Conservation (phyloP, 64 coral and sea anemone genomes). For the Actinia tenebrosa region DNA sequence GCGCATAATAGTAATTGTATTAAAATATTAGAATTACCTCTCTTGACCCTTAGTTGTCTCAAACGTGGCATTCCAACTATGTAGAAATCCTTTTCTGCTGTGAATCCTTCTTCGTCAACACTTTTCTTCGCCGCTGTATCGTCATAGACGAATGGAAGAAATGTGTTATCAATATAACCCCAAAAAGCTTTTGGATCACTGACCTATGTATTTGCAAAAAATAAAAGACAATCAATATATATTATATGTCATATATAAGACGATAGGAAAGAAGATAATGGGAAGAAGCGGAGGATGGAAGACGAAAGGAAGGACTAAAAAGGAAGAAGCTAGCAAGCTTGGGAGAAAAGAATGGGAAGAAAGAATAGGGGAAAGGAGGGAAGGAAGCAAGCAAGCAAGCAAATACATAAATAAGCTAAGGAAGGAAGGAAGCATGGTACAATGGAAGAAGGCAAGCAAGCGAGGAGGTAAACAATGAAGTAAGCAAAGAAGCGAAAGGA, state of each 20-base stretch:
- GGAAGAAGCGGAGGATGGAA: no score
- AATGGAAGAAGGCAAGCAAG: background rate
- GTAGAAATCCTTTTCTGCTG: constrained; percentile 31
- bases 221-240: background rate
- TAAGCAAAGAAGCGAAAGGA: no score
- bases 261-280: no score
- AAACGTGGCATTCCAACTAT: constrained; percentile 65
- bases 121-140: constrained; percentile 14
- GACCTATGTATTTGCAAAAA: constrained; percentile 1
- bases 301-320: no score
- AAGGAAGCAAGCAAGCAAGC: no score
- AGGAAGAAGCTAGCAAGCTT: no score
- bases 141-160: constrained; percentile 35
- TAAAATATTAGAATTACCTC: constrained; percentile 3
- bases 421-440: no score
- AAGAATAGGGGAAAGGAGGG: no score
- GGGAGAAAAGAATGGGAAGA: no score
- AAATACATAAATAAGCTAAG: no score
- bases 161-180: constrained; percentile 17
- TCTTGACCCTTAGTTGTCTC: constrained; percentile 45
- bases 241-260: background rate
- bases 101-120: constrained; percentile 20
- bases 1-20: no score
- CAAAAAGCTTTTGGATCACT: constrained; percentile 17
- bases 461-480: no score